These are phyloP conservation scores for Drosophila anomalata DNA, from an alignment of 2,888 invertebrate species.

Conservation along the genomic window DNA sequence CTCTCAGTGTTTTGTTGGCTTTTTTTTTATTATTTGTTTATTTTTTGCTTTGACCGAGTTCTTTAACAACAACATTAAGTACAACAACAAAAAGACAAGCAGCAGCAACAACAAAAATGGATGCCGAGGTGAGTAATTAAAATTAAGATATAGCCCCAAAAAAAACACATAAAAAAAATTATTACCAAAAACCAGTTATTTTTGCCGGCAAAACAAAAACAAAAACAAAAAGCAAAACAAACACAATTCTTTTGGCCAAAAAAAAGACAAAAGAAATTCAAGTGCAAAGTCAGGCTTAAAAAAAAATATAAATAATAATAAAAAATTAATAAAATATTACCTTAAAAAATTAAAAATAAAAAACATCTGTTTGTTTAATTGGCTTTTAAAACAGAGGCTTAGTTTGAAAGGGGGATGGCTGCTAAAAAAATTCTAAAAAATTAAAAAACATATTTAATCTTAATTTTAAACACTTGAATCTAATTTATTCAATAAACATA, in stretches of 20 bases:
- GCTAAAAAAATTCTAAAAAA: not conserved
- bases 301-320: slow-evolving; percentile 8
- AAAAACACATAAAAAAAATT: not conserved
- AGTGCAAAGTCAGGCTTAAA: slow-evolving; percentile 52
- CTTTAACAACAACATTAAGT: slow-evolving; percentile 25
- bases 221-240: slow-evolving; percentile 12
- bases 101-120: slow-evolving; percentile 50
- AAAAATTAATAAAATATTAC: slow-evolving; percentile 3
- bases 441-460: not conserved
- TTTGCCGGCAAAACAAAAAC: slow-evolving; percentile 10
- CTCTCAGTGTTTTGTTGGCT: slow-evolving; percentile 26
- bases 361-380: slow-evolving; percentile 38
- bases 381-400: slow-evolving; percentile 39
- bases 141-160: slow-evolving; percentile 25
- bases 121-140: slow-evolving; percentile 69
- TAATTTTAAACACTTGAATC: not conserved
- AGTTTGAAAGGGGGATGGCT: not conserved
- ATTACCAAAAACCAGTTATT: slow-evolving; percentile 36
- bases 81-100: slow-evolving; percentile 8
- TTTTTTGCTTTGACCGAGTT: slow-evolving; percentile 59
- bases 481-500: too few species aligned
- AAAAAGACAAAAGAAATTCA: slow-evolving; percentile 40
- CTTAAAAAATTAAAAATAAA: slow-evolving; percentile 8
- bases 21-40: slow-evolving; percentile 28
- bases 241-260: slow-evolving; percentile 38